Evolutionary conservation across 30 jellyfish, hydroid and myxozoan species (phyloP).

Genomic region (Hydractinia symbiolongicarpus): DNA sequence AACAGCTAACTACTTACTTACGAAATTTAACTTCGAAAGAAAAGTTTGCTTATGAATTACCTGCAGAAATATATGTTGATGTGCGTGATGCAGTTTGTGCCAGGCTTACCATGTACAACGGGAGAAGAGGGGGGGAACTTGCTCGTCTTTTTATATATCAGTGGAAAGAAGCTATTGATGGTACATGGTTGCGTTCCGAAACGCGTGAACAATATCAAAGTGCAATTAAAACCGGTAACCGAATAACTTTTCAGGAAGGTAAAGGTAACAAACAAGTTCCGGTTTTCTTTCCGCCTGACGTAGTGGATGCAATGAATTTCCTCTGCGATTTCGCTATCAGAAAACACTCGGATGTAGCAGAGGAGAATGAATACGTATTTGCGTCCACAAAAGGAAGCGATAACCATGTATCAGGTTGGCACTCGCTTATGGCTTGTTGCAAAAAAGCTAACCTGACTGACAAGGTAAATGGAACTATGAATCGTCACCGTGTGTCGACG

Average conservation of each 20-base stretch:
- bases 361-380: not conserved
- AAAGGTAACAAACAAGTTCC: constrained; percentile 27
- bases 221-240: constrained; percentile 1
- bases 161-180: constrained; percentile 29
- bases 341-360: not conserved
- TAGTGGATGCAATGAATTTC: not conserved
- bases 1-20: not conserved
- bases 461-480: constrained; percentile 9
- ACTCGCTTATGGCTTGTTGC: not conserved
- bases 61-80: no score
- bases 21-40: not conserved
- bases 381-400: constrained; percentile 1
- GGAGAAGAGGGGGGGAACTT: no score
- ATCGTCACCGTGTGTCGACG: constrained; percentile 18
- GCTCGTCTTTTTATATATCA: no score
- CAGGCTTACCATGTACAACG: no score
- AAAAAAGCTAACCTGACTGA: not conserved
- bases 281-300: constrained; percentile 21
- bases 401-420: not conserved
- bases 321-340: not conserved
- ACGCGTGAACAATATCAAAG: constrained; percentile 8
- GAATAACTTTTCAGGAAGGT: not conserved
- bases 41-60: not conserved
- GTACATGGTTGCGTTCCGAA: constrained; percentile 13
- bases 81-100: no score